Base-by-base conservation (phyloP, 2,797 vertebrate genomes). In the Sebastes vulpes region DNA sequence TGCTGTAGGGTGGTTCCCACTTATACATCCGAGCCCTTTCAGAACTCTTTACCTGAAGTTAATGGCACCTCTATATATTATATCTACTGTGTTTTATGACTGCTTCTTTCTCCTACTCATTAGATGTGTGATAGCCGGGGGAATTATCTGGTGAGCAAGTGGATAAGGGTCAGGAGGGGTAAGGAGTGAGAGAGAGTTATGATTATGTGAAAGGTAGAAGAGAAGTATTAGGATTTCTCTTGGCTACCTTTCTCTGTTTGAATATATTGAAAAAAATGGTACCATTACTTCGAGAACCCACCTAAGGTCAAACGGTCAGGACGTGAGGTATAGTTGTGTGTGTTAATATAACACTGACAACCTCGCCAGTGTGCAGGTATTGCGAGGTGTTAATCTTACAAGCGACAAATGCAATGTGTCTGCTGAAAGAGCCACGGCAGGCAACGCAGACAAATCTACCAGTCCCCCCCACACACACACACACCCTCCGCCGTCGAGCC, bases 361-460 rank as follows among this genome's bases (percentile, higher is more conserved):
- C 42, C 18, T 20, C 50, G 12, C n/a, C 25, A 25, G 20, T 18
- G 42, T 25, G 9, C 82, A 84, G 74, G 70, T 84, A 70, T 31
- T 81, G 72, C 23, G 31, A 83, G 63, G 79, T 68, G 79, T 67
- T 90, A 83, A 90, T 88, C 82, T 78, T 71, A 79, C 83, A 71
- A 83, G 75, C 68, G 71, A 79, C 84, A 77, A 86, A 91, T 74
- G 61, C 76, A 65, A 21, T 65, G 72, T 57, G 71, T 85, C 77
- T 85, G 72, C 67, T 89, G 80, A 83, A 72, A 76, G 69, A 78
- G 70, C 76, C 9, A 1, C 46, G n/a, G 75, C 82, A 80, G 75
- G 73, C 83, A 38, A 65, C 65, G 73, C 57, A 79, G 75, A 72
- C 57, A 0, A 77, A 80, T 64, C 46, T 59, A 57, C 57, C 59